Evolutionary conservation across 1,140 invertebrate species (phyloP), one percentile per base, ranked within the genome.

Genomic region (Trichoplusia ni): DNA sequence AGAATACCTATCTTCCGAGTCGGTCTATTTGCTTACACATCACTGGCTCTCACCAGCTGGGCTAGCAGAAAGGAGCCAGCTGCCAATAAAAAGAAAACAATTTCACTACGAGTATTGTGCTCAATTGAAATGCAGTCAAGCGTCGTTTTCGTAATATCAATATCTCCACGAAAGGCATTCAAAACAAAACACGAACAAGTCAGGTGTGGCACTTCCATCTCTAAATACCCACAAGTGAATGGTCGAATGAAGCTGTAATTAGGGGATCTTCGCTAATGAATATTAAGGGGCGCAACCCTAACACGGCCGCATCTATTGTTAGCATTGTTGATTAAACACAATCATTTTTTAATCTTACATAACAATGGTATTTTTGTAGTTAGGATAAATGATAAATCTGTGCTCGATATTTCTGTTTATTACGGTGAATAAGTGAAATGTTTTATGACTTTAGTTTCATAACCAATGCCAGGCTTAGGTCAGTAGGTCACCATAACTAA

Each of bases 251-350:
- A 77, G 62, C 66, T 69, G 75, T 85, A 85, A 86, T 86, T 87
- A 87, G 81, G 84, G 86, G 82, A 73, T 80, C 68, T 71, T 64
- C 25, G 46, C 59, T 87, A 89, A 90, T 88, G 80, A 86, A 85
- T 85, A 90, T 90, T 88, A 83, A 75, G 82, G 79, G 85, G 82
- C 64, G 69, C 73, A 71, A 76, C 82, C 81, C 82, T 76, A 74
- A 75, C 66, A 69, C 67, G 25, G 23, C 27, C 21, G 40, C 68
- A 70, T 56, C 63, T 62, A 79, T 83, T 83, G 79, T 81, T 75
- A 67, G 71, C 74, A 76, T 77, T 81, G 78, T 80, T 82, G 77
- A 82, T 82, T 81, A 82, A 82, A 74, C 76, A 74, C 74, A 72
- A 82, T 82, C 71, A 73, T 73, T 73, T 84, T 86, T 79, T 79